A percentile compares a stretch with the other conserved stretches of the same genome.
Evolutionary conservation across 2,888 invertebrate species (phyloP).

Genomic region (Odontocerum albicorne): DNA sequence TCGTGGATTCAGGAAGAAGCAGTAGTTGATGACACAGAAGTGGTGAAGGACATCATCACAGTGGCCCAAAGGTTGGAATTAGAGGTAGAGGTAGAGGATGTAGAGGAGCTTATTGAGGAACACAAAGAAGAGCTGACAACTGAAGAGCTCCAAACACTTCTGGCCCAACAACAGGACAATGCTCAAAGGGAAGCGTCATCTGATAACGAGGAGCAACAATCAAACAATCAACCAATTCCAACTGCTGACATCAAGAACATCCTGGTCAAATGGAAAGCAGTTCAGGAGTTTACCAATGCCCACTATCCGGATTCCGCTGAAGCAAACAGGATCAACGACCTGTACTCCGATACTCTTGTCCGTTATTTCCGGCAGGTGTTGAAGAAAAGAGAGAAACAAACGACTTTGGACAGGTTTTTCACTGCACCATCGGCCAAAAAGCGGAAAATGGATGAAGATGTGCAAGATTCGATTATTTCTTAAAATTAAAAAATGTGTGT

Average conservation of each 20-base stretch:
- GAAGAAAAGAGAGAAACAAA: no score
- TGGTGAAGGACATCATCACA: slow-evolving; percentile 30
- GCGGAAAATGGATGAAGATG: no score
- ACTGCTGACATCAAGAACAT: slow-evolving; percentile 33
- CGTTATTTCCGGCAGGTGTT: no score
- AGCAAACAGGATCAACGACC: slow-evolving; percentile 1
- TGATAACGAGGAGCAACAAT: slow-evolving; percentile 30
- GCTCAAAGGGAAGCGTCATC: slow-evolving; percentile 32
- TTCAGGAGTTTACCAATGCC: background rate
- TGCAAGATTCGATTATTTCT: no score
- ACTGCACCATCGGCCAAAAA: no score
- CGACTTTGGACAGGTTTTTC: no score
- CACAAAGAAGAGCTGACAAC: slow-evolving; percentile 31
- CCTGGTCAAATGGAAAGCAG: slow-evolving; percentile 28
- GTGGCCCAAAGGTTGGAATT: slow-evolving; percentile 28
- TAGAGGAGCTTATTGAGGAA: slow-evolving; percentile 23
- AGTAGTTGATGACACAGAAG: slow-evolving; percentile 14
- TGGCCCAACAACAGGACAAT: slow-evolving; percentile 31
- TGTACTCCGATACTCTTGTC: slow-evolving; percentile 6
- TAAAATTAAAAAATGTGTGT: no score
- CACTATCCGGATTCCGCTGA: background rate
- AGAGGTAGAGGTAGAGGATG: slow-evolving; percentile 28
- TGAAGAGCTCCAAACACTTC: slow-evolving; percentile 32
- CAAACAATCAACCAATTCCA: slow-evolving; percentile 30
- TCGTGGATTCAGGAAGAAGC: slow-evolving; percentile 17